Evolutionary conservation across 2,888 invertebrate genomes (phyloP).

Genomic region (Ferrisia virgata): DNA sequence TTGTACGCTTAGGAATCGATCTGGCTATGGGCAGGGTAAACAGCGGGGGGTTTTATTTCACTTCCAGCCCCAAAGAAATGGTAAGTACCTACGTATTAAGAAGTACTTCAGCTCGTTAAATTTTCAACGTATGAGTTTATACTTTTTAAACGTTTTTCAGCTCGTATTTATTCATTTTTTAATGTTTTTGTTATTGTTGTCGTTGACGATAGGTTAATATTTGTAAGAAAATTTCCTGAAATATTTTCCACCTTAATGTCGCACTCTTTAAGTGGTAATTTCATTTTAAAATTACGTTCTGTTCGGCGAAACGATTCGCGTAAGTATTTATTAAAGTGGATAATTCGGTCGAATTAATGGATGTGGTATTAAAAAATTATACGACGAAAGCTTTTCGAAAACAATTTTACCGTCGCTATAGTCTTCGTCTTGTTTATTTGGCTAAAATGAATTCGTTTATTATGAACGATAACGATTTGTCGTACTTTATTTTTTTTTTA

Average conservation of each 20-base stretch:
- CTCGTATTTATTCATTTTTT: not conserved
- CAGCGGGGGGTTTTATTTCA: not conserved
- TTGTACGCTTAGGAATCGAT: not conserved
- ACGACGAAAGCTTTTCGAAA: too few relatives aligned
- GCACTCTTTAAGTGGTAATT: too few relatives aligned
- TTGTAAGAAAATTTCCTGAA: not conserved
- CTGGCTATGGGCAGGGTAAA: not conserved
- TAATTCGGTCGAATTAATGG: too few relatives aligned
- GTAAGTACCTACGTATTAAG: not conserved
- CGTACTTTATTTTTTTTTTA: too few relatives aligned
- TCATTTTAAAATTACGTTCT: not conserved
- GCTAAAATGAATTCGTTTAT: too few relatives aligned
- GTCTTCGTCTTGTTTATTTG: too few relatives aligned
- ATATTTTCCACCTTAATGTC: too few relatives aligned
- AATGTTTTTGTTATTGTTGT: not conserved
- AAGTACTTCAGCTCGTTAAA: not conserved
- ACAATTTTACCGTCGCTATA: too few relatives aligned
- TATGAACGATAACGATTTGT: too few relatives aligned
- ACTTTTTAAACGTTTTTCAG: not conserved
- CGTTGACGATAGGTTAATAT: not conserved
- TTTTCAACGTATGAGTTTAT: not conserved
- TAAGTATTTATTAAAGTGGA: too few relatives aligned
- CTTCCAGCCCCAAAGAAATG: not conserved
- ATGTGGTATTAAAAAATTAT: too few relatives aligned
- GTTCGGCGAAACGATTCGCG: too few relatives aligned